These are phyloP conservation scores for Prinia subflava DNA, from an alignment of 2,113 vertebrate genomes.

Conservation along the genomic window DNA sequence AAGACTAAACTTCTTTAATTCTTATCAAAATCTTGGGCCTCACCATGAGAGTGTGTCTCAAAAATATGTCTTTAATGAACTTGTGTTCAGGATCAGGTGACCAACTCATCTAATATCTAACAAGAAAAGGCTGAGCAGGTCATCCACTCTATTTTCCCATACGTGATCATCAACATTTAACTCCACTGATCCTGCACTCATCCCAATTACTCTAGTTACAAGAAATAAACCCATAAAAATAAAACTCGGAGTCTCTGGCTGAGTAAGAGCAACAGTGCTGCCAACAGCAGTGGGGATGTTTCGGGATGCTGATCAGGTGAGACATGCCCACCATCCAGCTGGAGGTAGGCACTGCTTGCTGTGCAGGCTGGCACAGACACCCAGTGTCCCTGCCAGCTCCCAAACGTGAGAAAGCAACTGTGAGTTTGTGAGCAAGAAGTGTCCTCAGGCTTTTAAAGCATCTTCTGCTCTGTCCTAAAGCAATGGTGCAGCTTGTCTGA, in stretches of 20 bases:
- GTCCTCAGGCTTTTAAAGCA: neutral
- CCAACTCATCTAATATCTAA: neutral
- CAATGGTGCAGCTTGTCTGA: neutral
- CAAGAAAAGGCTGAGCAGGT: neutral
- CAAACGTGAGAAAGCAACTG: neutral
- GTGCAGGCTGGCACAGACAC: neutral
- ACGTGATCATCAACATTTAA: neutral
- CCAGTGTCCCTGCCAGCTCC: neutral
- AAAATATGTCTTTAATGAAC: neutral
- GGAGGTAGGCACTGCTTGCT: neutral
- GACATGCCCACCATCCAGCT: neutral
- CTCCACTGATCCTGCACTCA: neutral
- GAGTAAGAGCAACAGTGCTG: neutral
- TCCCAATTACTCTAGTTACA: neutral
- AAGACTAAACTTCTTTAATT: neutral
- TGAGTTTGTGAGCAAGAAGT: neutral
- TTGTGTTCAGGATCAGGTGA: neutral
- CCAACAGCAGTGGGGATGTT: neutral
- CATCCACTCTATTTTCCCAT: neutral
- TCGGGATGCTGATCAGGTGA: neutral
- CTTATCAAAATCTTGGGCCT: neutral
- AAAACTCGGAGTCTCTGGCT: neutral
- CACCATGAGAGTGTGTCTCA: neutral
- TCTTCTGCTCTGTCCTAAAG: neutral
- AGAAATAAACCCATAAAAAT: neutral